A percentile compares a stretch with the other conserved stretches of the same genome.
These are phyloP conservation scores for Passer montanus DNA, from an alignment of 2,113 vertebrate genomes.

Conservation along the genomic window DNA sequence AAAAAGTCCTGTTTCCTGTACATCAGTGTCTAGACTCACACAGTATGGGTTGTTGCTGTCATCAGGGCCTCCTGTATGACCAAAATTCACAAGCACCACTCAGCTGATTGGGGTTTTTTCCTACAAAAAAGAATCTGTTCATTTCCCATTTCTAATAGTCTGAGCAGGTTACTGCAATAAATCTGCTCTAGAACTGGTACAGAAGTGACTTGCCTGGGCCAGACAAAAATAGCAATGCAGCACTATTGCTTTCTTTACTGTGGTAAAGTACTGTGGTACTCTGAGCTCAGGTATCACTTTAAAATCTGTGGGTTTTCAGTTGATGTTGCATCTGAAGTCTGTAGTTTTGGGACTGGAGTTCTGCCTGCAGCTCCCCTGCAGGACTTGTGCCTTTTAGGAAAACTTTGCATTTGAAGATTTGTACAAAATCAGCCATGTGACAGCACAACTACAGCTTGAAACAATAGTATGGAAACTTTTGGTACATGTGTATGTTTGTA, in stretches of 20 bases:
- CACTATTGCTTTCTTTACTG: background rate
- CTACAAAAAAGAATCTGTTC: background rate
- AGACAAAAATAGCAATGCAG: background rate
- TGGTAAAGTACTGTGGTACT: background rate
- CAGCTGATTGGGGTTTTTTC: background rate
- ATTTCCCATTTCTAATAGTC: background rate
- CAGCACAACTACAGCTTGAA: background rate
- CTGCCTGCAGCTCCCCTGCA: background rate
- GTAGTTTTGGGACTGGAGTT: background rate
- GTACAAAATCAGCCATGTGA: background rate
- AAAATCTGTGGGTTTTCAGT: background rate
- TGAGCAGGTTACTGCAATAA: background rate
- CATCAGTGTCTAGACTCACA: background rate
- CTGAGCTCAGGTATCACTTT: background rate
- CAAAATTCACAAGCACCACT: background rate
- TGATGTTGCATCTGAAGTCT: background rate
- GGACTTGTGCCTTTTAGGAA: background rate
- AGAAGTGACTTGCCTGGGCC: background rate
- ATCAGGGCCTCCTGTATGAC: background rate
- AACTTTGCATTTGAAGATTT: background rate
- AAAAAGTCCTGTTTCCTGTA: background rate
- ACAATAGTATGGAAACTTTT: background rate
- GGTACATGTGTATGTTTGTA: background rate
- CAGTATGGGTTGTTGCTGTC: background rate
- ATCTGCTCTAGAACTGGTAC: background rate